Percentiles rank a stretch among this genome's conserved stretches.
Evolutionary conservation across 2,888 invertebrate species (phyloP).

Genomic region (Synergus gifuensis): DNA sequence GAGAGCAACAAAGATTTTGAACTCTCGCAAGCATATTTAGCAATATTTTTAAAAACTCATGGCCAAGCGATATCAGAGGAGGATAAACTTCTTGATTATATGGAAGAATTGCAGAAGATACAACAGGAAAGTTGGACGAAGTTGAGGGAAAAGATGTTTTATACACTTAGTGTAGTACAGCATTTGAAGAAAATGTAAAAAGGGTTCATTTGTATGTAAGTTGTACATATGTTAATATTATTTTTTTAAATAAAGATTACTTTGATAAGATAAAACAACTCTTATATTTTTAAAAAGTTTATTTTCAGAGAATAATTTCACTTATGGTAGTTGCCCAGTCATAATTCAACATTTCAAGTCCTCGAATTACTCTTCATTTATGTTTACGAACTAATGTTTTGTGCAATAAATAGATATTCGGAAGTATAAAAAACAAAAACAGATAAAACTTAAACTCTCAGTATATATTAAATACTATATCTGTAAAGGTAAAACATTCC

Average conservation of each 20-base stretch:
- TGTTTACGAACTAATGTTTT: background rate
- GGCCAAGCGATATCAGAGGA: constrained; percentile 81
- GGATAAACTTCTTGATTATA: constrained; percentile 79
- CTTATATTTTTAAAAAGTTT: constrained; percentile 6
- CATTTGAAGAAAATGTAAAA: constrained; percentile 82
- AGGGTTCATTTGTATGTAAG: background rate
- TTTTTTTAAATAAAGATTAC: background rate
- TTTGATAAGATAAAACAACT: background rate
- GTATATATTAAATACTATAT: background rate
- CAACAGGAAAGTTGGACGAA: constrained; percentile 84
- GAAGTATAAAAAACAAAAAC: background rate
- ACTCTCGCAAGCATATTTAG: constrained; percentile 92
- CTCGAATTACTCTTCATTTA: background rate
- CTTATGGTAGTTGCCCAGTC: background rate
- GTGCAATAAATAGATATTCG: constrained; percentile 10
- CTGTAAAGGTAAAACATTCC: background rate
- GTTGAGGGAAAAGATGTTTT: constrained; percentile 85
- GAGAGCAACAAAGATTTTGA: constrained; percentile 91
- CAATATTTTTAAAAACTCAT: constrained; percentile 91
- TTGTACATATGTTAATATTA: constrained; percentile 25
- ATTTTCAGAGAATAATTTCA: constrained; percentile 23
- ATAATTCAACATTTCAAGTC: constrained; percentile 7
- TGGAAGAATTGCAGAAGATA: constrained; percentile 81
- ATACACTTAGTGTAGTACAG: constrained; percentile 87
- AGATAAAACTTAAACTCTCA: background rate